phyloP scores from a whole-genome alignment of 92 coral and sea anemone genomes.

The Chrysogorgia sp. region DNA sequence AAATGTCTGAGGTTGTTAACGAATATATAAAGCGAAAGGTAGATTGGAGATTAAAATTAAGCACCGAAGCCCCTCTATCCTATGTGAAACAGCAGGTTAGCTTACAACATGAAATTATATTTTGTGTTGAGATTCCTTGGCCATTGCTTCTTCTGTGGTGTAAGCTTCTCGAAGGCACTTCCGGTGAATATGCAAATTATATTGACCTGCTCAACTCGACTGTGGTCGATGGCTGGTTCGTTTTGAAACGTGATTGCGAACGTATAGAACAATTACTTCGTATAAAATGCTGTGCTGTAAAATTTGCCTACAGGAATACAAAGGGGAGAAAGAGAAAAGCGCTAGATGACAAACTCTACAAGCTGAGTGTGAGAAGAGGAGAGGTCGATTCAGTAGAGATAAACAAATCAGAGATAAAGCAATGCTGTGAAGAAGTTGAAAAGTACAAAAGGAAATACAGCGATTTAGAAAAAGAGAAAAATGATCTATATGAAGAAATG shows the following conservation, averaged over 20 bases:
- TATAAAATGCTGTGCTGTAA: constrained; percentile 42
- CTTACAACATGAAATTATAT: too few species aligned
- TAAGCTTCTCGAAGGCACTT: too few species aligned
- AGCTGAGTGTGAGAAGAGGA: constrained; percentile 42
- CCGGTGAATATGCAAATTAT: constrained; percentile 29
- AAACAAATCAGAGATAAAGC: too few species aligned
- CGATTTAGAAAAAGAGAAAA: too few species aligned
- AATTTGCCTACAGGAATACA: constrained; percentile 38
- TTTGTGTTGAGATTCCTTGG: constrained; percentile 65
- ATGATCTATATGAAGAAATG: too few species aligned
- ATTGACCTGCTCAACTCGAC: constrained; percentile 64
- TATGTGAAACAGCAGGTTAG: constrained; percentile 54
- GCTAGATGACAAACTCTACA: too few species aligned
- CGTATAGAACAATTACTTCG: constrained; percentile 60
- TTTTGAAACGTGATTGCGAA: too few species aligned
- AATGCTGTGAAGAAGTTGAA: too few species aligned
- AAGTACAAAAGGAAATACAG: too few species aligned
- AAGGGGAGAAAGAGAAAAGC: constrained; percentile 61
- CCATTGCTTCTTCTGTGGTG: constrained; percentile 57
- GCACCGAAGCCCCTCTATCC: constrained; percentile 58
- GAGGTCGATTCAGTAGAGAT: too few species aligned
- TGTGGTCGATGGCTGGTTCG: constrained; percentile 44
- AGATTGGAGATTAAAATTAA: constrained; percentile 45
- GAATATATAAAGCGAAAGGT: constrained; percentile 28
- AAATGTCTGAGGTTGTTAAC: constrained; percentile 54